Evolutionary conservation across 2,888 invertebrate genomes (phyloP).

Genomic region (Nemurella pictetii): DNA sequence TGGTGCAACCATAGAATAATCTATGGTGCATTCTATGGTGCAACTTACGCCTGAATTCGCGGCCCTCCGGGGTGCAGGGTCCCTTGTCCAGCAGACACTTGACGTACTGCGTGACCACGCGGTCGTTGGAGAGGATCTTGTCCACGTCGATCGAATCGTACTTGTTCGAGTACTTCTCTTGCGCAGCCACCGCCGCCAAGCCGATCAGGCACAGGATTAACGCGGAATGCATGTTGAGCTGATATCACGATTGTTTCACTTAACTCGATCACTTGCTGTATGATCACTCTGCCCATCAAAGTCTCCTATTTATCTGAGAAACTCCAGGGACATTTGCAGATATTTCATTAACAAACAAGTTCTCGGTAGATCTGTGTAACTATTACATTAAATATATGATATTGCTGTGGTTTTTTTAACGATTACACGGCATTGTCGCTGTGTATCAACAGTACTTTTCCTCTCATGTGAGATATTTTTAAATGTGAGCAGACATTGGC

Average conservation of each 20-base stretch:
- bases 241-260: background rate
- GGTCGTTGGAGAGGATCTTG: slow-evolving; percentile 45
- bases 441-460: background rate
- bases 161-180: slow-evolving; percentile 42
- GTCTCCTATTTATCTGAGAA: background rate
- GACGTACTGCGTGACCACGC: slow-evolving; percentile 45
- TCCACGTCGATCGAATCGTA: slow-evolving; percentile 47
- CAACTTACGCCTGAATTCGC: slow-evolving; percentile 63
- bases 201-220: background rate
- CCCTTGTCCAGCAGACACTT: slow-evolving; percentile 46
- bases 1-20: too few species aligned
- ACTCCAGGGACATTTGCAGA: background rate
- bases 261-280: background rate
- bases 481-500: background rate
- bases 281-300: background rate
- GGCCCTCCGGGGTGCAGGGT: slow-evolving; percentile 47
- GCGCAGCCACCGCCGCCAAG: slow-evolving; percentile 9
- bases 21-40: too few species aligned
- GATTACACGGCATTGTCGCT: background rate
- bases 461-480: background rate
- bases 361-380: background rate
- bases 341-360: background rate
- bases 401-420: background rate
- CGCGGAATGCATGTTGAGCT: slow-evolving; percentile 4
- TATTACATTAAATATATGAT: background rate